Conservation (phyloP, 2,888 invertebrate genomes). For the Ceriagrion tenellum region DNA sequence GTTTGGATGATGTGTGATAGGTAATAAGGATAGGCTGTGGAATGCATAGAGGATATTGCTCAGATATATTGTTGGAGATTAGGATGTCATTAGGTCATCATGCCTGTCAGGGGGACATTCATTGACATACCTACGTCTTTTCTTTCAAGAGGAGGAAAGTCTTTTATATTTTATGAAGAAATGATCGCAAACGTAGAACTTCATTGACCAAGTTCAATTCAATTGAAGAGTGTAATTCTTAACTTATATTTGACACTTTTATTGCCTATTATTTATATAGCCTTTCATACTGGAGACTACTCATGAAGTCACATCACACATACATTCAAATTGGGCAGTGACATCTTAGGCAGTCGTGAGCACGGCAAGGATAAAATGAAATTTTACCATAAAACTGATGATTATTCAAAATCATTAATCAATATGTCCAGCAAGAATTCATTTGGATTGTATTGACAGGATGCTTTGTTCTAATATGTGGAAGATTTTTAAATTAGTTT, state of each 20-base stretch:
- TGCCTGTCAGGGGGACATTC: conserved; percentile 13
- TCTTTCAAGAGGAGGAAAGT: not conserved
- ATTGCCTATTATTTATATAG: not conserved
- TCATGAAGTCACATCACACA: too few species aligned
- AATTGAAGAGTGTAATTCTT: not conserved
- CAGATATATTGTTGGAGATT: not conserved
- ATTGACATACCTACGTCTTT: not conserved
- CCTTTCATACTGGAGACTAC: not conserved
- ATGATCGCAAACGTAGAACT: not conserved
- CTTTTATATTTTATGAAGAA: not conserved
- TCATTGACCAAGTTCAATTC: not conserved
- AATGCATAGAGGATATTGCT: conserved; percentile 12
- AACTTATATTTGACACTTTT: not conserved
- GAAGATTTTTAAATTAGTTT: not conserved
- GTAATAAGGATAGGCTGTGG: not conserved
- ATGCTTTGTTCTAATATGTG: not conserved
- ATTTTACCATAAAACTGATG: not conserved
- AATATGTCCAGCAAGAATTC: not conserved
- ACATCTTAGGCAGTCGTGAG: not conserved
- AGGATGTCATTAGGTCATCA: not conserved
- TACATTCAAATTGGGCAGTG: too few species aligned
- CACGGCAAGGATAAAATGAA: not conserved
- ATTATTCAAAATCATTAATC: not conserved
- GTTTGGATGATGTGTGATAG: not conserved
- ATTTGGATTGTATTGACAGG: not conserved